Evolutionary conservation across 2,888 invertebrate species (phyloP), one percentile per base, ranked within the genome.

Genomic region (Noctua comes): DNA sequence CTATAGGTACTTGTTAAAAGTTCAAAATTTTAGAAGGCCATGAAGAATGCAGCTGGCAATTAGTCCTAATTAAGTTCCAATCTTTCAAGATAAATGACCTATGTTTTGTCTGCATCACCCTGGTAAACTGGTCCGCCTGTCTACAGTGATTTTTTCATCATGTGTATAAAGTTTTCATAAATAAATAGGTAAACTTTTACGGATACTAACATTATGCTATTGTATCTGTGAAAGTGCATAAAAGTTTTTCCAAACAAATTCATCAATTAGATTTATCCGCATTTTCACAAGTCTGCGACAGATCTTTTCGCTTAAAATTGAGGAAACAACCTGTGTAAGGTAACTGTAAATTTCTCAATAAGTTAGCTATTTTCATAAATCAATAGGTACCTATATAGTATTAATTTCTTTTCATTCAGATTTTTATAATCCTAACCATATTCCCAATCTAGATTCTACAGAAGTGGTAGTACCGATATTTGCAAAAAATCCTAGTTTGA

Each of bases 401-500:
- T 3, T 21, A 18, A 21, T 54, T 24, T 8, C 2, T 18, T 59
- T 59, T 59, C 16, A 59, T 16, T 59, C 27, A 27, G 27, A 27
- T 18, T 62, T 62, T 18, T 54, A 48, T 31, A 68, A 77, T 31
- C 40, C 36, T 62, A 43, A 51, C 16, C 2, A 79, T 68, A 43
- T 79, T 65, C 43, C n/a, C 48, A 68, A 82, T 72, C 31, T 71
- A 70, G n/a, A 40, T 71, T 76, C 68, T 7, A 77, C 54, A 66
- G 62, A 62, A 69, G 59, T 65, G 46, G 24, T 54, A 31, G 65
- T 48, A 18, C 57, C 68, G 10, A 62, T 36, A 36, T 21, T 11
- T 36, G 36, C 31, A 78, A 73, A 77, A 76, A 76, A 84, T 40
- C 71, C 70, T 36, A 73, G 71, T 76, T 62, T 76, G 76, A 72